A percentile compares a stretch with the other conserved stretches of the same genome.
phyloP scores from a whole-genome alignment of 1,140 invertebrate genomes.

The Panagrolaimus sp. region DNA sequence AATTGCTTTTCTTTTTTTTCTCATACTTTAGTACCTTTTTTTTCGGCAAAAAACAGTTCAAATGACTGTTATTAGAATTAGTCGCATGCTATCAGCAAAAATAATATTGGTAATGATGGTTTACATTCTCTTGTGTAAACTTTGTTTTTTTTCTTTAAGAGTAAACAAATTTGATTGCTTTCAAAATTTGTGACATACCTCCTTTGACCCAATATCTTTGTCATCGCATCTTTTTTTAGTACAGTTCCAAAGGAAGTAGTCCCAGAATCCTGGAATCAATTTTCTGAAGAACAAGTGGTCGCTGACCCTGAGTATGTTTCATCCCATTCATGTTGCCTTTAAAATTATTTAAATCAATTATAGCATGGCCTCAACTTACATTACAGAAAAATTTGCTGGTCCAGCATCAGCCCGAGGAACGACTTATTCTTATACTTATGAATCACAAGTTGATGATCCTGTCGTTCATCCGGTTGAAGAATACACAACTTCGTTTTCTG shows the following conservation, averaged over 20 bases:
- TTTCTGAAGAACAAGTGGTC: slow-evolving; percentile 49
- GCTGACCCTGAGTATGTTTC: slow-evolving; percentile 47
- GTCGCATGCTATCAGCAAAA: no score
- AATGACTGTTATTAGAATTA: no score
- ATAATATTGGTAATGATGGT: no score
- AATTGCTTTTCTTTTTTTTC: no score
- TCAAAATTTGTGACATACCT: neutral
- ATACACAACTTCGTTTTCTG: slow-evolving; percentile 15
- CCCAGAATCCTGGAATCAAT: slow-evolving; percentile 47
- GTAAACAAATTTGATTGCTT: no score
- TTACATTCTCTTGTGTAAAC: no score
- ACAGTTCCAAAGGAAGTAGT: slow-evolving; percentile 48
- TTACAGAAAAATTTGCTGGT: slow-evolving; percentile 49
- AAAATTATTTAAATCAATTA: slow-evolving; percentile 20
- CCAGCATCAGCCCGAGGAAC: slow-evolving; percentile 45
- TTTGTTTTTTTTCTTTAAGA: no score
- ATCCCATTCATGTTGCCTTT: slow-evolving; percentile 15
- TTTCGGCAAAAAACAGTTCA: no score
- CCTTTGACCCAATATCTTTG: neutral
- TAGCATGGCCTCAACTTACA: slow-evolving; percentile 56
- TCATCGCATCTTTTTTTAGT: slow-evolving; percentile 27
- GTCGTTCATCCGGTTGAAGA: slow-evolving; percentile 20
- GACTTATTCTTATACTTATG: slow-evolving; percentile 54
- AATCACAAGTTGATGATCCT: slow-evolving; percentile 52
- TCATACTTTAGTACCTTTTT: no score